Percentiles rank a stretch among this genome's conserved stretches.
These are phyloP conservation scores for Blomia tropicalis DNA, from an alignment of 2,888 invertebrate genomes.

Conservation along the genomic window DNA sequence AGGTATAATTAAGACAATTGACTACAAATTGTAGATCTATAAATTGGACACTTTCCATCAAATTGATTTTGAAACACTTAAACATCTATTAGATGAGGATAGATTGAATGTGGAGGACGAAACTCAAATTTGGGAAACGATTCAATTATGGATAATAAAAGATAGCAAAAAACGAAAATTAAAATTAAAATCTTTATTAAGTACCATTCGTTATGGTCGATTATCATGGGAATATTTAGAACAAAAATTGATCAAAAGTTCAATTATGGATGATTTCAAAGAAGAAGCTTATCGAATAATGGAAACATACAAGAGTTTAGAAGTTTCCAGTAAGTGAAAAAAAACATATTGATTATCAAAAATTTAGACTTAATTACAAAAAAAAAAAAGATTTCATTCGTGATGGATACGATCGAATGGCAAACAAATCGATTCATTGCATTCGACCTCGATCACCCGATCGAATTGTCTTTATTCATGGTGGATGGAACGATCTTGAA, in stretches of 20 bases:
- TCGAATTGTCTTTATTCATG: background rate
- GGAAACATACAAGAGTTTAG: too few relatives aligned
- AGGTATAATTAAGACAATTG: background rate
- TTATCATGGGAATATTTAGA: background rate
- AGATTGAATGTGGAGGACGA: background rate
- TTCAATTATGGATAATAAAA: background rate
- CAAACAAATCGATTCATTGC: background rate
- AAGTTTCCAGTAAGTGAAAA: too few relatives aligned
- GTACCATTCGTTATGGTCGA: background rate
- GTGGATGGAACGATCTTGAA: background rate
- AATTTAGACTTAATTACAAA: too few relatives aligned
- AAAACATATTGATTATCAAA: too few relatives aligned
- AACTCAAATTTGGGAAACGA: background rate
- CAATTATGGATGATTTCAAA: too few relatives aligned
- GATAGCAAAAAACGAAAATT: background rate
- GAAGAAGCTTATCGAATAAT: too few relatives aligned
- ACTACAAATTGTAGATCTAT: background rate
- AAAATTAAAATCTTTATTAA: background rate
- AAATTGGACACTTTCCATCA: background rate
- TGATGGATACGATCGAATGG: background rate
- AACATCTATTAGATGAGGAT: background rate
- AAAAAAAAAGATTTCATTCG: background rate
- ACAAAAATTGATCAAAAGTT: too few relatives aligned
- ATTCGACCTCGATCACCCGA: background rate
- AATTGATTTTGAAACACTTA: background rate